Evolutionary conservation across 2,797 vertebrate species (phyloP), one percentile per base, ranked within the genome.

Genomic region (Bovichtus diacanthus): DNA sequence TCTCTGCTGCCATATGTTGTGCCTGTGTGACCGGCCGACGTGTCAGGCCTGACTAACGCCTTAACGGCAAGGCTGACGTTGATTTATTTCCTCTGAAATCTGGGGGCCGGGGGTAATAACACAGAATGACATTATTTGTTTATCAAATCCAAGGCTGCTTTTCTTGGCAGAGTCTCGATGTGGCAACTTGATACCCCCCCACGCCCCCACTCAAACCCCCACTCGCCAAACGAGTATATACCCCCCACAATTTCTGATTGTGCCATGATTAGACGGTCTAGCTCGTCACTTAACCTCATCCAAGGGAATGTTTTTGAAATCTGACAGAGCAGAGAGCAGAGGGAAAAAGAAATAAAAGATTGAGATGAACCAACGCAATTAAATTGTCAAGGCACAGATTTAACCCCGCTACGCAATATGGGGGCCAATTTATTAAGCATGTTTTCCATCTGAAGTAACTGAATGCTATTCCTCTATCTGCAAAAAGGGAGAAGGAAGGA

Each of bases 51-150:
- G 86, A 91, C 87, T 92, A 90, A 87, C 86, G 85, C 89, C 93
- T 95, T 95, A 94, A 93, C 94, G 93, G 84, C 88, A 85, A 78
- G 87, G 76, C 88, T 91, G 95, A 96, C 95, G 95, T 96, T 97
- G 96, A 97, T 97, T 96, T 96, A 97, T 97, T 97, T 97, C 94
- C 95, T 96, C 91, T 96, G 95, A 96, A 98, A 97, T 96, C 95
- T 95, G 93, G 96, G 95, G 96, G 94, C 89, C 68, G 87, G 91
- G 93, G 94, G 94, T 95, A 96, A 96, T 97, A 96, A 97, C 95
- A 93, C 94, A 94, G 95, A 96, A 95, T 96, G 95, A 96, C 96
- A 96, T 96, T 97, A 96, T 97, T 97, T 97, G 96, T 97, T 97
- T 96, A 96, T 96, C 96, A 96, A 94, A 96, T 95, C 90, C 90